These are phyloP conservation scores for Xestia ashworthii DNA, from an alignment of 2,888 invertebrate species.

Conservation along the genomic window DNA sequence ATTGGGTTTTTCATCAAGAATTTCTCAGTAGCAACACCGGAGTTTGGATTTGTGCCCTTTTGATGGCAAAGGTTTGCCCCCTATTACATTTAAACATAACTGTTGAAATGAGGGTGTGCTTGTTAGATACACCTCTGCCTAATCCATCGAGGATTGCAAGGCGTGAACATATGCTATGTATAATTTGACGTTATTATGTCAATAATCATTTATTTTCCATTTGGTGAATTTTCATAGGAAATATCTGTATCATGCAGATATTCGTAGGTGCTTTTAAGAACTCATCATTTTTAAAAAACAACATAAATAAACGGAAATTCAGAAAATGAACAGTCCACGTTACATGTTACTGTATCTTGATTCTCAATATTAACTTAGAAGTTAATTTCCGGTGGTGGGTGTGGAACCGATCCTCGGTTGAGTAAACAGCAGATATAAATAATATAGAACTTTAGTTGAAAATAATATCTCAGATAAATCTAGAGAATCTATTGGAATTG, in stretches of 20 bases:
- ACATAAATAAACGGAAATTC: background rate
- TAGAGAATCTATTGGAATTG: background rate
- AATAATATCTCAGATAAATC: background rate
- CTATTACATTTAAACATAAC: too few relatives aligned
- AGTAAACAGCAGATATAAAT: constrained; percentile 2
- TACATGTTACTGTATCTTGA: background rate
- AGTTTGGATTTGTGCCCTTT: too few relatives aligned
- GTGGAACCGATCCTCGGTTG: constrained; percentile 2
- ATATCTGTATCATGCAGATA: background rate
- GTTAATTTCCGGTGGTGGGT: constrained; percentile 39
- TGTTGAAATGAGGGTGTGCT: too few relatives aligned
- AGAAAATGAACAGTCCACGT: background rate
- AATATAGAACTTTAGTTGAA: constrained; percentile 12
- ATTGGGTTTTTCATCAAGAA: too few relatives aligned
- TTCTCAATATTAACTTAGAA: constrained; percentile 27
- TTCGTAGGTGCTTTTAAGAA: background rate
- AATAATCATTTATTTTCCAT: background rate
- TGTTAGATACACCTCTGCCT: too few relatives aligned
- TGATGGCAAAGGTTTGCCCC: too few relatives aligned
- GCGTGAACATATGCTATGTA: too few relatives aligned
- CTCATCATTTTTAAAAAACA: background rate
- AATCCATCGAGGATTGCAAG: too few relatives aligned
- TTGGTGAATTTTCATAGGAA: background rate
- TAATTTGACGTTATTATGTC: background rate
- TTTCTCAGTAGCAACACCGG: too few relatives aligned